Percentiles rank a stretch among this genome's conserved stretches.
Evolutionary conservation across 53 echinoderm and acorn worm genomes (phyloP).

Genomic region (Echinarachnius parma): DNA sequence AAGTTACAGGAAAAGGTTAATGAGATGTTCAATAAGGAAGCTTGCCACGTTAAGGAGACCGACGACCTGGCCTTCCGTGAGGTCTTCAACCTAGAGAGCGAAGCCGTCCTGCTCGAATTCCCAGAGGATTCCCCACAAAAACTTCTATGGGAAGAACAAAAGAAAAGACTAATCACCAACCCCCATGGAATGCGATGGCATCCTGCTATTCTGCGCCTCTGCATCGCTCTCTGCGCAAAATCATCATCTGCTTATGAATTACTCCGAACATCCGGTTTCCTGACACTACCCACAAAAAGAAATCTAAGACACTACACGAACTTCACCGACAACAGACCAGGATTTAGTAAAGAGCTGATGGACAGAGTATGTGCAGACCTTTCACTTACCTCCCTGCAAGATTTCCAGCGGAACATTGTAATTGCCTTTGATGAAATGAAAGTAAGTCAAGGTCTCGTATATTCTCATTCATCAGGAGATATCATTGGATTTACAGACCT

Average conservation of each 20-base stretch:
- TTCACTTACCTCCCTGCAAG: neutral
- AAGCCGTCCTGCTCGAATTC: neutral
- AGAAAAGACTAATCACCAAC: neutral
- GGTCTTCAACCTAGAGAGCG: neutral
- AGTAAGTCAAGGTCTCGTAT: slow-evolving; percentile 11
- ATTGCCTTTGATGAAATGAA: slow-evolving; percentile 17
- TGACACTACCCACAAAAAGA: neutral
- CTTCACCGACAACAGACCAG: neutral
- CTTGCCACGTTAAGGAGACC: too few relatives aligned
- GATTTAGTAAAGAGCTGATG: slow-evolving; percentile 9
- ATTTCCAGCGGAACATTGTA: neutral
- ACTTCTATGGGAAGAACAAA: slow-evolving; percentile 13
- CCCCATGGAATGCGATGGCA: slow-evolving; percentile 4
- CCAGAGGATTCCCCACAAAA: too few relatives aligned
- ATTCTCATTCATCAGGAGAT: slow-evolving; percentile 4
- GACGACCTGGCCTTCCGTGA: neutral
- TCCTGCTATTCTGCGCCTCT: too few relatives aligned
- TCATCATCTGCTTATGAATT: slow-evolving; percentile 7
- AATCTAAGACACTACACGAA: slow-evolving; percentile 1
- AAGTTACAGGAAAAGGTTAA: neutral
- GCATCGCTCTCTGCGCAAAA: slow-evolving; percentile 17
- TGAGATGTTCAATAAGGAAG: too few relatives aligned
- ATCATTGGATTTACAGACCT: slow-evolving; percentile 5
- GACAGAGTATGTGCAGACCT: slow-evolving; percentile 9
- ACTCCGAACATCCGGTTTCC: slow-evolving; percentile 6